Conservation (phyloP, 1,140 invertebrate species). For the Metopolophium dirhodum region DNA sequence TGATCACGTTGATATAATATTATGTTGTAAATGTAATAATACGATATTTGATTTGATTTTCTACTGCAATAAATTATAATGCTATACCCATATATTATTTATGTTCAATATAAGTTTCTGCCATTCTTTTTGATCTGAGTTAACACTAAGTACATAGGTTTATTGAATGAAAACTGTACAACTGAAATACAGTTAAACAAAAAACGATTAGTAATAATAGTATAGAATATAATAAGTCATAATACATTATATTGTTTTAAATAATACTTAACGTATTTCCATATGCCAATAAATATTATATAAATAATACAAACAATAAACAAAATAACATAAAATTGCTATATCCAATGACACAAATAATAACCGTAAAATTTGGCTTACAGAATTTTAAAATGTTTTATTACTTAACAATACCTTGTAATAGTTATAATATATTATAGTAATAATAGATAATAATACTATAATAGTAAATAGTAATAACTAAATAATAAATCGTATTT, state of each 20-base stretch:
- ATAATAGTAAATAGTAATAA: neutral
- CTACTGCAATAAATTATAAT: neutral
- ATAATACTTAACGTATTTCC: neutral
- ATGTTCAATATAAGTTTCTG: neutral
- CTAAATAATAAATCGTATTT: neutral
- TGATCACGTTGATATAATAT: neutral
- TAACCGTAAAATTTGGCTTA: slow-evolving; percentile 5
- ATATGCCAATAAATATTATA: neutral
- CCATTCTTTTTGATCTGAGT: neutral
- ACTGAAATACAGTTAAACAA: neutral
- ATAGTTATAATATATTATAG: slow-evolving; percentile 10
- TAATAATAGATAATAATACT: neutral
- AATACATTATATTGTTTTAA: neutral
- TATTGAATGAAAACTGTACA: neutral
- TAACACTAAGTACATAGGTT: neutral
- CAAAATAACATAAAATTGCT: slow-evolving; percentile 6
- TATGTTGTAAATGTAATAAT: neutral
- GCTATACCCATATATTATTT: neutral
- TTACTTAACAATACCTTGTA: slow-evolving; percentile 12
- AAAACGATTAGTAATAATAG: neutral
- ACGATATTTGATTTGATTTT: neutral
- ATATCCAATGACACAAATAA: neutral
- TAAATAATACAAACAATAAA: slow-evolving; percentile 6
- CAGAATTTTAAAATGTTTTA: slow-evolving; percentile 6
- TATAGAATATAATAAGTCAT: neutral